These are phyloP conservation scores for Nyctibius bracteatus DNA, from an alignment of 2,113 vertebrate species.

Conservation along the genomic window DNA sequence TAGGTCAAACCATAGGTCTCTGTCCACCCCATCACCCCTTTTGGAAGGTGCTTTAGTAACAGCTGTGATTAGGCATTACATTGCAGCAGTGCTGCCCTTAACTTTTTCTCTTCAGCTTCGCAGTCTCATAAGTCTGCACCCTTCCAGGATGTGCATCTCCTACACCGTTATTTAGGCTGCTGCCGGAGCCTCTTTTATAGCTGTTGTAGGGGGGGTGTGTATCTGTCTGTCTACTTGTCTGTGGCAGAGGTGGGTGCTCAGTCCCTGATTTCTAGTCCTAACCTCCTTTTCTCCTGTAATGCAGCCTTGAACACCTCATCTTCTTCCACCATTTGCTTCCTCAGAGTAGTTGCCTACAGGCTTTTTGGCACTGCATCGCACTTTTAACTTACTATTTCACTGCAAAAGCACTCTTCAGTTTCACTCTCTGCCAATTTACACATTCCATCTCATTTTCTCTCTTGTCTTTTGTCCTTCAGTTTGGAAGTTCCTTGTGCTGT, in stretches of 20 bases:
- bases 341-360: not conserved
- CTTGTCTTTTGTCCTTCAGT: not conserved
- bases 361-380: not conserved
- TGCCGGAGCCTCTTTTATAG: not conserved
- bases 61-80: not conserved
- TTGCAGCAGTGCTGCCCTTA: not conserved
- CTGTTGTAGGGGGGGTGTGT: not conserved
- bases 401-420: not conserved
- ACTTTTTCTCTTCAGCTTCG: not conserved
- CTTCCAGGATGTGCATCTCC: not conserved
- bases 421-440: not conserved
- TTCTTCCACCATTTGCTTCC: not conserved
- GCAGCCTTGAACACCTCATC: not conserved
- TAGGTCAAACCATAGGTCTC: not conserved
- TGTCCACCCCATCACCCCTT: not conserved
- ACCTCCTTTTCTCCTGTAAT: not conserved
- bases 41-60: not conserved
- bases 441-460: not conserved
- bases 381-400: not conserved
- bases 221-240: not conserved
- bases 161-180: not conserved
- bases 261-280: not conserved
- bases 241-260: not conserved
- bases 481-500: not conserved
- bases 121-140: not conserved